A percentile compares a stretch with the other conserved stretches of the same genome.
Conservation (phyloP, 2,797 vertebrate genomes). For the Lutjanus campechanus region DNA sequence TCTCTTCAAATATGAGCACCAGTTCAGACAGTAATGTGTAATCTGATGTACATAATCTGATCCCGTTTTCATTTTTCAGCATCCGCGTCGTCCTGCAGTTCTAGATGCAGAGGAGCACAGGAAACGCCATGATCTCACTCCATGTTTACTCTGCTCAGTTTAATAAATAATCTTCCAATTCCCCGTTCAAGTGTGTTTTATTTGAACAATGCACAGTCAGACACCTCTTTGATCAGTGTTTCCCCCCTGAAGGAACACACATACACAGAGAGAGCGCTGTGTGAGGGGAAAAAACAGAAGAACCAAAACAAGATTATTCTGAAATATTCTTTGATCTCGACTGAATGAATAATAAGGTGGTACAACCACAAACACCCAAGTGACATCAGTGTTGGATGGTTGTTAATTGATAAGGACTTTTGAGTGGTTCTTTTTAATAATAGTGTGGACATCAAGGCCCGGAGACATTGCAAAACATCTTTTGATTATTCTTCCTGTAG, state of each 20-base stretch:
- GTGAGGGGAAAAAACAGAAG: constrained; percentile 19
- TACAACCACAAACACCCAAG: constrained; percentile 25
- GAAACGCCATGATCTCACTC: not conserved
- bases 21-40: not conserved
- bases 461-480: not conserved
- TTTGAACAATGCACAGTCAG: constrained; percentile 51
- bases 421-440: not conserved
- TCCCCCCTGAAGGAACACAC: constrained; percentile 2
- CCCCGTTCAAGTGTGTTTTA: constrained; percentile 42
- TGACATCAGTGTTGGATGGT: not conserved
- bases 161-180: constrained; percentile 63
- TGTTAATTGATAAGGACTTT: constrained; percentile 16
- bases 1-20: not conserved
- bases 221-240: constrained; percentile 57
- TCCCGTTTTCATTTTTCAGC: constrained; percentile 42
- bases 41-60: not conserved
- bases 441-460: not conserved
- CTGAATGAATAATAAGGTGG: constrained; percentile 55
- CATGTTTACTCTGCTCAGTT: constrained; percentile 27
- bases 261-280: constrained; percentile 14
- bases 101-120: constrained; percentile 20
- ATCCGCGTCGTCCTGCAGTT: constrained; percentile 64
- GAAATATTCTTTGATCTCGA: constrained; percentile 65
- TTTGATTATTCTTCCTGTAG: constrained; percentile 24
- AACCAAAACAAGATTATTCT: constrained; percentile 61